Base-by-base conservation (phyloP, 2,113 vertebrate genomes). In the Leptobrachium leishanense region DNA sequence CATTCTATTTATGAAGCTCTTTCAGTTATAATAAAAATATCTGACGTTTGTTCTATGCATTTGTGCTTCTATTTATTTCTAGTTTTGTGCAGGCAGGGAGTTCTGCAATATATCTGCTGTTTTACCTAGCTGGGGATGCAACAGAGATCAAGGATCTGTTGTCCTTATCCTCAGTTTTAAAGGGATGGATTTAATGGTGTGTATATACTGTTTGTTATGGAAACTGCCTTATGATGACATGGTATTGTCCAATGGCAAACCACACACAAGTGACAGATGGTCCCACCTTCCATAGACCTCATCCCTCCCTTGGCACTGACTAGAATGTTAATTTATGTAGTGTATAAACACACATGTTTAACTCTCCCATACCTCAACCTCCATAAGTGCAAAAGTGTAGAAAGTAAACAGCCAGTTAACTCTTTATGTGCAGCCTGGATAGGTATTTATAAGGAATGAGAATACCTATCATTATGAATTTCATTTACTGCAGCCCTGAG, bases 191-290 rank as follows among this genome's bases (percentile, higher is more conserved):
- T 42, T 41, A 53, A 57, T 59, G 65, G 8, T 59, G 39, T 39
- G 41, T n/a, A 54, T 66, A 2, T 42, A 10, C 50, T 40, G 8
- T 43, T 77, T 31, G 75, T 77, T 77, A 44, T 44, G n/a, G 54
- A 44, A 62, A 44, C 4, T 5, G 40, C 44, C 9, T 57, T 77
- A 31, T 31, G 15, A 12, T 43, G 42, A 43, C 8, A 55, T 39
- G 43, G 43, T n/a, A 31, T 20, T 39, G 4, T 50, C 46, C 46
- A 50, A 50, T 50, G 4, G 8, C 46, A 50, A 50, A 8, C 4
- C 46, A 50, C 46, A 50, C 46, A 50, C 46, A 50, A 10, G 5
- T 20, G 62, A 64, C 62, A 64, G 39, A 64, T 6, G n/a, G 13
- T 64, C 6, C 6, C 5, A 20, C n/a, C 15, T 13, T 6, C 5